Evolutionary conservation across 2,113 vertebrate species (phyloP), one percentile per base, ranked within the genome.

Genomic region (Eleginops maclovinus): DNA sequence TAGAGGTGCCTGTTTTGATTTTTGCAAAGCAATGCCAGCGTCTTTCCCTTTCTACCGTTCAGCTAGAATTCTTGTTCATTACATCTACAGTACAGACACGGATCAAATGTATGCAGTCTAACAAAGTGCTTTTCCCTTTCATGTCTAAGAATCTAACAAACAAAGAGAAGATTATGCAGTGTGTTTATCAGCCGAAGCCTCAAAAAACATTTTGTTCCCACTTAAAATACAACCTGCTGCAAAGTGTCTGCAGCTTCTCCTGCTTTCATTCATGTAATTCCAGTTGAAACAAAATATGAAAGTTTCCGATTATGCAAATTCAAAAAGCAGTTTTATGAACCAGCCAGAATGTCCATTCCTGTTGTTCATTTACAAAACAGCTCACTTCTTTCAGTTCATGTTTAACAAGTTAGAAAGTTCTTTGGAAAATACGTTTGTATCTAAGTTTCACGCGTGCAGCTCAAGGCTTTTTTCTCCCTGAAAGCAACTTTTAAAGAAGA

Each of bases 101-200:
- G 47, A 46, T 44, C 31, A 66, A 19, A n/a, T 76, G 64, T 77
- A 67, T 17, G 28, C 44, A 69, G 66, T 44, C 55, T 71, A 31
- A 58, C 67, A 84, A 80, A 66, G 47, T 31, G 31, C 50, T 41
- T 69, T 16, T 51, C 63, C 47, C 55, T 86, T 79, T 84, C 51
- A 84, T 77, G 68, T 72, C 50, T 10, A 61, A 56, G 58, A 65
- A 76, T 46, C 44, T 16, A 59, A 55, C 31, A 43, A 77, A 64
- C 50, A 83, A 43, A 26, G 64, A 55, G 63, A 47, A 79, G 50
- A 87, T 70, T 54, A 63, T 68, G 58, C 64, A 61, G 53, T 53
- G 54, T n/a, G 44, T 63, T 65, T 22, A 59, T n/a, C 50, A 72
- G 82, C 79, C 65, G 16, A 56, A 79, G 21, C 24, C 51, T 75